These are phyloP conservation scores for Nomada fabriciana DNA, from an alignment of 2,888 invertebrate genomes.

Conservation along the genomic window DNA sequence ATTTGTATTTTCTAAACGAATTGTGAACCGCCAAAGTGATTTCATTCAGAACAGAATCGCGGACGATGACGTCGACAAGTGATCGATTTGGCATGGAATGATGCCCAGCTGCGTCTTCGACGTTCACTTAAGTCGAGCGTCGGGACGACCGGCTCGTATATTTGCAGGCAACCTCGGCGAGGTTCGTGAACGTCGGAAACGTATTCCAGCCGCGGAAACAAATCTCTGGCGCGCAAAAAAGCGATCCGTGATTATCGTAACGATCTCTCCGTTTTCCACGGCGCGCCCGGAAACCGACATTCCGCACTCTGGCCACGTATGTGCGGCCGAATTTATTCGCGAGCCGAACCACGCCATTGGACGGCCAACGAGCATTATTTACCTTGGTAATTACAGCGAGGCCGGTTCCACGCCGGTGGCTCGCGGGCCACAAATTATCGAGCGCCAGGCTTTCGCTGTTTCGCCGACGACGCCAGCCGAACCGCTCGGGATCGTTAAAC, in stretches of 20 bases:
- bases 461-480: conserved; percentile 64
- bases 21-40: no score
- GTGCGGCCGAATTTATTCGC: conserved; percentile 75
- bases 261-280: conserved; percentile 54
- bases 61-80: no score
- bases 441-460: conserved; percentile 70
- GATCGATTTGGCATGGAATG: no score
- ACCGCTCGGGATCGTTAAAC: conserved; percentile 66
- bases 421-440: conserved; percentile 75
- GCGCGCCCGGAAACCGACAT: conserved; percentile 55
- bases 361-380: conserved; percentile 75
- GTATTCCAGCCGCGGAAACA: conserved; percentile 45
- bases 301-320: conserved; percentile 75
- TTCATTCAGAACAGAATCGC: no score
- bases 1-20: no score
- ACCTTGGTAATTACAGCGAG: conserved; percentile 79
- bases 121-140: neutral
- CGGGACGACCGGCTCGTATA: neutral
- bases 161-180: conserved; percentile 12
- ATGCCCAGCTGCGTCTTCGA: neutral
- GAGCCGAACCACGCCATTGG: conserved; percentile 75
- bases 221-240: conserved; percentile 42
- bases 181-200: conserved; percentile 2
- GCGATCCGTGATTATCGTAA: conserved; percentile 62
- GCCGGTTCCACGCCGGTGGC: conserved; percentile 73